phyloP scores from a whole-genome alignment of 2,888 invertebrate genomes.

The Himalopsyche tibetana region DNA sequence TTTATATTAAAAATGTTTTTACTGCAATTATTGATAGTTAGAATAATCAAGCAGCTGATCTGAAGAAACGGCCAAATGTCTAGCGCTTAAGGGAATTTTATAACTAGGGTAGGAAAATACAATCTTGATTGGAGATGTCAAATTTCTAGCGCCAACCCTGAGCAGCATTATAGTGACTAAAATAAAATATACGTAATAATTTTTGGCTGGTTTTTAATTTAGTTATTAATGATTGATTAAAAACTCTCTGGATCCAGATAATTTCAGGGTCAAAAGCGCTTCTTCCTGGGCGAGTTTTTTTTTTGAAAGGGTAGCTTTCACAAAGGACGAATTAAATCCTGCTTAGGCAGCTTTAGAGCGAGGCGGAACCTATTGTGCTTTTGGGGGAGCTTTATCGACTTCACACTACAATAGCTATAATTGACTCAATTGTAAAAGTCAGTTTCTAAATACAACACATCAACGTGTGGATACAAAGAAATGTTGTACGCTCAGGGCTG shows the following conservation, averaged over 20 bases:
- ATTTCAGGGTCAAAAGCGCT: constrained; percentile 20
- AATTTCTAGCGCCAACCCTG: no score
- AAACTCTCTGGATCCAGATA: not conserved
- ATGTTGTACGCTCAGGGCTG: not conserved
- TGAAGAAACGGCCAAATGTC: no score
- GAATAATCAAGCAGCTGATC: no score
- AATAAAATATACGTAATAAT: no score
- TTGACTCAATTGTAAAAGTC: constrained; percentile 52
- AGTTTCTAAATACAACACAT: constrained; percentile 37
- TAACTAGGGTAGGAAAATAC: no score
- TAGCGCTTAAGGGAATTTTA: no score
- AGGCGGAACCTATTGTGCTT: constrained; percentile 34
- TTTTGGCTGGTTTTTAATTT: no score
- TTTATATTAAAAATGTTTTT: no score
- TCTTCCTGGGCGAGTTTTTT: constrained; percentile 36
- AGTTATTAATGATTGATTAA: no score
- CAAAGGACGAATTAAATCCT: constrained; percentile 54
- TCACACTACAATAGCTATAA: constrained; percentile 48
- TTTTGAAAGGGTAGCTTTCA: constrained; percentile 35
- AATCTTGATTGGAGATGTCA: no score
- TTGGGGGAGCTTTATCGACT: constrained; percentile 24
- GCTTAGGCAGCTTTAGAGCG: constrained; percentile 52
- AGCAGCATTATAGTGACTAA: no score
- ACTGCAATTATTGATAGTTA: no score
- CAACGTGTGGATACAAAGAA: constrained; percentile 9